Percentiles rank a stretch among this genome's conserved stretches.
These are phyloP conservation scores for Hydra vulgaris DNA, from an alignment of 30 jellyfish, hydroid and myxozoan genomes.

Conservation along the genomic window DNA sequence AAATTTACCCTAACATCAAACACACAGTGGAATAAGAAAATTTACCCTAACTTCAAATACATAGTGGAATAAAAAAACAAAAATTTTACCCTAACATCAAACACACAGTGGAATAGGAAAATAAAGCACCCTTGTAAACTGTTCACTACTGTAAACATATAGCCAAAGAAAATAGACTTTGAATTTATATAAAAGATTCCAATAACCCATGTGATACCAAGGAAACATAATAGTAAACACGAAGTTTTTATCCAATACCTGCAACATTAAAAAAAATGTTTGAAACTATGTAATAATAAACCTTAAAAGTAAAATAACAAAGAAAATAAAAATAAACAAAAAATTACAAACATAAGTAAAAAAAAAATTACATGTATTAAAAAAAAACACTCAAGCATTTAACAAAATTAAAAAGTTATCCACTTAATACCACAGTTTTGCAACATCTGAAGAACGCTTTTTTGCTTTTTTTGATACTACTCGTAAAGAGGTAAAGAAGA, in stretches of 20 bases:
- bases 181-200: slow-evolving; percentile 60
- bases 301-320: too few relatives aligned
- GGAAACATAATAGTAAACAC: slow-evolving; percentile 44
- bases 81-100: slow-evolving; percentile 63
- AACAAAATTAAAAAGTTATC: background rate
- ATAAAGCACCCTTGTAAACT: slow-evolving; percentile 62
- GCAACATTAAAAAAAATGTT: too few relatives aligned
- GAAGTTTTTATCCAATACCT: slow-evolving; percentile 79
- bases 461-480: slow-evolving; percentile 52
- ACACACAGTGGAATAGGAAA: slow-evolving; percentile 58
- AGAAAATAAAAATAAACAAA: too few relatives aligned
- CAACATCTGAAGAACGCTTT: slow-evolving; percentile 28
- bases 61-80: background rate
- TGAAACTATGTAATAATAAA: too few relatives aligned
- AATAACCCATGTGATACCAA: slow-evolving; percentile 69
- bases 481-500: slow-evolving; percentile 39
- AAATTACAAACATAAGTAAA: background rate
- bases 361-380: background rate
- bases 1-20: slow-evolving; percentile 64
- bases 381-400: background rate
- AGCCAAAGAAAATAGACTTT: slow-evolving; percentile 41
- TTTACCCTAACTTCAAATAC: too few relatives aligned
- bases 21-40: slow-evolving; percentile 55
- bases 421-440: slow-evolving; percentile 53
- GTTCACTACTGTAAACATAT: slow-evolving; percentile 46